These are phyloP conservation scores for Zapus hudsonius DNA, from an alignment of 2,113 vertebrate genomes.

Conservation along the genomic window DNA sequence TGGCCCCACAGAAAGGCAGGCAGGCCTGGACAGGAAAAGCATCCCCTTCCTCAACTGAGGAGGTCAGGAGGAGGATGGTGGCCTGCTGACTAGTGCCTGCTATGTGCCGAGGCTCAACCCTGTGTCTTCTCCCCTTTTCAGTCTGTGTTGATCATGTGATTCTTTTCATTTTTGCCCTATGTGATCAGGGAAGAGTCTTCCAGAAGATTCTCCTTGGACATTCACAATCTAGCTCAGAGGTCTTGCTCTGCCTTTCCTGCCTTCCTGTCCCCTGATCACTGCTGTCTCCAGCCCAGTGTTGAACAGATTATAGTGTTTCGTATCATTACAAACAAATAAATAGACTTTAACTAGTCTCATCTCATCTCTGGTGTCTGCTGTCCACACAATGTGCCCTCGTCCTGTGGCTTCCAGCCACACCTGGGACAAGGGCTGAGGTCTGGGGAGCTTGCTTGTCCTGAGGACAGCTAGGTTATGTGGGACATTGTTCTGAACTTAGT, in stretches of 20 bases:
- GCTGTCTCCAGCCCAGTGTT: slow-evolving; percentile 59
- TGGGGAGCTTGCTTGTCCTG: neutral
- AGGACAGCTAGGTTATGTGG: neutral
- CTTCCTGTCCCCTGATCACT: neutral
- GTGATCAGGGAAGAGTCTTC: slow-evolving; percentile 55
- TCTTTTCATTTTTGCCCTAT: slow-evolving; percentile 54
- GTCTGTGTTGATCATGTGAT: slow-evolving; percentile 60
- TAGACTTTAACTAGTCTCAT: slow-evolving; percentile 45
- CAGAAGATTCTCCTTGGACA: slow-evolving; percentile 49
- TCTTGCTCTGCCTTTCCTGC: neutral
- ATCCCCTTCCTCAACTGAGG: neutral
- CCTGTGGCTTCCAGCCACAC: neutral
- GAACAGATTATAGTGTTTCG: slow-evolving; percentile 65
- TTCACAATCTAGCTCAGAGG: slow-evolving; percentile 17
- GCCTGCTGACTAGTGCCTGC: neutral
- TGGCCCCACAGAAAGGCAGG: too few relatives aligned
- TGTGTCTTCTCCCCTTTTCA: neutral
- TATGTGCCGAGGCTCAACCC: neutral
- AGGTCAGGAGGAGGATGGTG: neutral
- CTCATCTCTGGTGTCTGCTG: neutral
- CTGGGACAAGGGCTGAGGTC: neutral
- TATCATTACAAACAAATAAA: slow-evolving; percentile 69
- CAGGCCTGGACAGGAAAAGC: neutral
- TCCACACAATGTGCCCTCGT: neutral
- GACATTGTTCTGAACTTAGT: neutral